phyloP scores from a whole-genome alignment of 2,113 vertebrate genomes.

The Pogonocichla stellata region DNA sequence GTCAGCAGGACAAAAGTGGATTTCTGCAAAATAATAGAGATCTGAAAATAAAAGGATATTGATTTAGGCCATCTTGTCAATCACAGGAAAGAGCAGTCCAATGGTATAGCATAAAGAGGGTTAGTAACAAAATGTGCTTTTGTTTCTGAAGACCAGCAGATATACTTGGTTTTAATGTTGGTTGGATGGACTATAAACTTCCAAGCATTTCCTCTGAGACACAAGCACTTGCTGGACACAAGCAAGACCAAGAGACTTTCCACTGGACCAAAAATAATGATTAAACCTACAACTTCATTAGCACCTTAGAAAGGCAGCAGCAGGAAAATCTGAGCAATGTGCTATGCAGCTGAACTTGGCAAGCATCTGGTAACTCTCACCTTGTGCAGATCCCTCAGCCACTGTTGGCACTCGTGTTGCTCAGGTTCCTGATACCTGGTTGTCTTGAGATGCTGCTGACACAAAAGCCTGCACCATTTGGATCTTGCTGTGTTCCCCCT shows the following conservation, averaged over 20 bases:
- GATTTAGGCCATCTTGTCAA: constrained; percentile 23
- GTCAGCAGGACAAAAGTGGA: background rate
- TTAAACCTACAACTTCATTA: background rate
- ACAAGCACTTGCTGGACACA: background rate
- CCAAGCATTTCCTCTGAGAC: background rate
- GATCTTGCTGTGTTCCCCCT: background rate
- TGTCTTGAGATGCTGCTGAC: background rate
- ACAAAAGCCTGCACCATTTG: background rate
- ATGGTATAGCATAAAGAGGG: background rate
- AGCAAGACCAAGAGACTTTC: background rate
- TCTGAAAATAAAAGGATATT: constrained; percentile 44
- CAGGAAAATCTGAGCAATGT: background rate
- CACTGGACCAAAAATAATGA: background rate
- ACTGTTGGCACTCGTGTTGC: background rate
- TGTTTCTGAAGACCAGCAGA: background rate
- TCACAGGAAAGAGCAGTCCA: constrained; percentile 27
- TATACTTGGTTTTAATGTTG: background rate
- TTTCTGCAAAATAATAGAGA: constrained; percentile 38
- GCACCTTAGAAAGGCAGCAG: background rate
- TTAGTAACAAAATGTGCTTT: background rate
- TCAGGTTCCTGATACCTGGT: background rate
- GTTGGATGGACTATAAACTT: background rate
- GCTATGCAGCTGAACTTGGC: background rate
- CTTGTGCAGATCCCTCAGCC: background rate
- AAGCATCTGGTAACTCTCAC: background rate